These are phyloP conservation scores for Tenthredo mesomela DNA, from an alignment of 2,888 invertebrate species.

Conservation along the genomic window DNA sequence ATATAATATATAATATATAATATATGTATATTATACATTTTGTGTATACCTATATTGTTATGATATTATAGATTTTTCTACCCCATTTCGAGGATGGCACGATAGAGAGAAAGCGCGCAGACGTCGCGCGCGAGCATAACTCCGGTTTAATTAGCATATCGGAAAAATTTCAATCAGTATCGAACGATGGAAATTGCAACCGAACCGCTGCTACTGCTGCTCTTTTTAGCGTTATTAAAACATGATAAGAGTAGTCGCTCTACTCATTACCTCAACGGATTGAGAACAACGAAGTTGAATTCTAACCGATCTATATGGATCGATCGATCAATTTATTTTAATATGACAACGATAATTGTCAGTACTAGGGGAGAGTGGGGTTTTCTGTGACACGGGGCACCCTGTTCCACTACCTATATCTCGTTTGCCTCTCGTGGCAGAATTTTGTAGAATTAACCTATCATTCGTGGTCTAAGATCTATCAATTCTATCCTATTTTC, in stretches of 20 bases:
- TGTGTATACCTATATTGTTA: not conserved
- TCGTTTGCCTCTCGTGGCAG: no score
- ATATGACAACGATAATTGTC: not conserved
- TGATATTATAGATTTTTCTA: not conserved
- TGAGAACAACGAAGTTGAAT: conserved; percentile 15
- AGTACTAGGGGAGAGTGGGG: no score
- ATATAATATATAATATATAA: not conserved
- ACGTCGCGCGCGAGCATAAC: not conserved
- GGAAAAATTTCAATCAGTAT: conserved; percentile 30
- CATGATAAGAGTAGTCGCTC: not conserved
- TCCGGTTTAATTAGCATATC: conserved; percentile 22
- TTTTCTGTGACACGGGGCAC: no score
- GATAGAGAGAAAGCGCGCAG: not conserved
- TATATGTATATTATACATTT: not conserved
- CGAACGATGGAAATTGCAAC: conserved; percentile 20
- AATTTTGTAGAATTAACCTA: no score
- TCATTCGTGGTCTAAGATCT: no score
- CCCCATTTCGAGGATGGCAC: not conserved
- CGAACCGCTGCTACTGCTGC: not conserved
- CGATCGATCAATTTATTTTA: conserved; percentile 4
- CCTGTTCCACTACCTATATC: no score
- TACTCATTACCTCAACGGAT: not conserved
- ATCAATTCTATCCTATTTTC: no score
- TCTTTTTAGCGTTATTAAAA: conserved; percentile 22
- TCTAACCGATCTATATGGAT: not conserved